These are phyloP conservation scores for Herminia tarsipennalis DNA, from an alignment of 2,888 invertebrate genomes.

Conservation along the genomic window DNA sequence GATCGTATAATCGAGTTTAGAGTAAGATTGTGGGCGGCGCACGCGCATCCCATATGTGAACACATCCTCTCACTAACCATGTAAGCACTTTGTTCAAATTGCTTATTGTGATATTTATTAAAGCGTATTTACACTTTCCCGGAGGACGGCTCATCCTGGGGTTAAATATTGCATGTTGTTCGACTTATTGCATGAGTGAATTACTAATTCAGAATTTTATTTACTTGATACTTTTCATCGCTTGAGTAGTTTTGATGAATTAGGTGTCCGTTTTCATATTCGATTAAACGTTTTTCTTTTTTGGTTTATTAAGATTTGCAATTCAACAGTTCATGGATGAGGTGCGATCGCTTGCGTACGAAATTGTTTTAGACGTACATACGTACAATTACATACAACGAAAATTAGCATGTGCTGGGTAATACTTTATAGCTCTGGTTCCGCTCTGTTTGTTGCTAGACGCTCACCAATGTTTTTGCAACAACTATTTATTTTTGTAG, in stretches of 20 bases:
- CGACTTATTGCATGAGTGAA: conserved; percentile 52
- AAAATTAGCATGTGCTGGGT: conserved; percentile 83
- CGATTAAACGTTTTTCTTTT: conserved; percentile 46
- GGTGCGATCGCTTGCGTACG: conserved; percentile 69
- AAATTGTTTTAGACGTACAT: conserved; percentile 69
- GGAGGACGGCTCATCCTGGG: conserved; percentile 81
- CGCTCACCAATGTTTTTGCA: conserved; percentile 79
- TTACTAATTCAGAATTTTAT: conserved; percentile 28
- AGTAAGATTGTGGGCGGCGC: conserved; percentile 79
- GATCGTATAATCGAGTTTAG: conserved; percentile 82
- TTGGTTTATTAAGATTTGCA: conserved; percentile 52
- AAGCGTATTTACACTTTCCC: conserved; percentile 54
- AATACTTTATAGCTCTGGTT: conserved; percentile 79
- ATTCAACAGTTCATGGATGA: conserved; percentile 72
- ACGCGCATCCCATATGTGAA: conserved; percentile 75
- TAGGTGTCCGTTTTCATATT: conserved; percentile 56
- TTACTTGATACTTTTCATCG: conserved; percentile 40
- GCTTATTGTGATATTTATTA: conserved; percentile 47
- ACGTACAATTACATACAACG: conserved; percentile 68
- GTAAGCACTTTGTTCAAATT: conserved; percentile 58
- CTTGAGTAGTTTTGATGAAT: conserved; percentile 61
- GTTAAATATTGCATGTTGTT: conserved; percentile 68
- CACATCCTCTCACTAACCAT: conserved; percentile 73
- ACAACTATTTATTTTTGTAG: conserved; percentile 73
- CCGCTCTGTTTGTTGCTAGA: conserved; percentile 76